phyloP scores from a whole-genome alignment of 1,140 invertebrate genomes.

The Aplysia californica region DNA sequence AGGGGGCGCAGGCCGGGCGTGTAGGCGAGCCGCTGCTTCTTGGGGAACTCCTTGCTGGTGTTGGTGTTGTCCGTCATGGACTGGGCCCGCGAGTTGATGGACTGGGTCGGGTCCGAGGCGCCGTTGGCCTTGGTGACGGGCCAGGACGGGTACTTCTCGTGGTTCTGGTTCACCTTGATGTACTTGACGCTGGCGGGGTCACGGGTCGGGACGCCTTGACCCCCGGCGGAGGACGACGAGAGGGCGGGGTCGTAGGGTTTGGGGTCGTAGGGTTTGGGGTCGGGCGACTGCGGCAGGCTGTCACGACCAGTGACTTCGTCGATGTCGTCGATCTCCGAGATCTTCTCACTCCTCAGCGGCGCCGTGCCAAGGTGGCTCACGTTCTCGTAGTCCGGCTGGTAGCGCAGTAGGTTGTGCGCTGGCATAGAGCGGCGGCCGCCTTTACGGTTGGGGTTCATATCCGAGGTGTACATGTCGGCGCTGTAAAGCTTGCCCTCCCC shows the following conservation, averaged over 20 bases:
- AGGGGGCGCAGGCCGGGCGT: conserved; percentile 41
- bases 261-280: conserved; percentile 31
- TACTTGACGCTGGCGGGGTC: conserved; percentile 79
- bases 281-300: conserved; percentile 25
- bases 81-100: conserved; percentile 44
- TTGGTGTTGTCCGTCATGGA: conserved; percentile 44
- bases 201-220: conserved; percentile 71
- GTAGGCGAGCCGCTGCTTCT: conserved; percentile 36
- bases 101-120: conserved; percentile 31
- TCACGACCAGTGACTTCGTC: conserved; percentile 34
- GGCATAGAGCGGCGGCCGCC: conserved; percentile 37
- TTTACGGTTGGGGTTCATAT: conserved; percentile 24
- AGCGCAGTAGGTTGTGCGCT: conserved; percentile 37
- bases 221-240: conserved; percentile 35
- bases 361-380: conserved; percentile 21
- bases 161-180: conserved; percentile 73
- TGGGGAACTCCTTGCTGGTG: conserved; percentile 41
- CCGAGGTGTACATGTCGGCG: conserved; percentile 37
- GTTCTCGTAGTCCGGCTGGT: conserved; percentile 43
- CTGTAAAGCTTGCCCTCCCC: conserved; percentile 28
- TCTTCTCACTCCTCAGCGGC: conserved; percentile 38
- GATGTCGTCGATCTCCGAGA: conserved; percentile 42
- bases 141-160: conserved; percentile 87
- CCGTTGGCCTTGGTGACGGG: conserved; percentile 68
- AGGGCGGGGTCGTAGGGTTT: neutral